Base-by-base conservation (phyloP, 2,888 invertebrate genomes). In the Eurytoma adleriae region DNA sequence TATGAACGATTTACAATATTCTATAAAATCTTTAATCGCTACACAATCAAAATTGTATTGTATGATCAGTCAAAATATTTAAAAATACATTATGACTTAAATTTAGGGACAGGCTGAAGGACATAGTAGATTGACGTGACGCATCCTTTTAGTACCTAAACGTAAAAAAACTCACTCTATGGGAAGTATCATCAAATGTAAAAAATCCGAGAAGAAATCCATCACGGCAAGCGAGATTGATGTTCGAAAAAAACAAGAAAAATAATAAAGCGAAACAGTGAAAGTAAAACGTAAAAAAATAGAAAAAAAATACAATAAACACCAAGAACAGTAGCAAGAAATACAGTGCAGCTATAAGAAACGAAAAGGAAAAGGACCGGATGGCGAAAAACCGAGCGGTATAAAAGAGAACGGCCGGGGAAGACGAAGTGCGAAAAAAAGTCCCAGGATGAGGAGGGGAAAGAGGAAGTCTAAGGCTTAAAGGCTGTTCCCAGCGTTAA, bases 361-460 rank as follows among this genome's bases (percentile, higher is more conserved):
- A 40, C 40, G 12, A 30, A 30, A n/a, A 52, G n/a, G 16, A 68
- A 18, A 52, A 16, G 54, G 52, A 18, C 30, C 66, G 27, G 20
- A 54, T 20, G 57, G 54, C 14, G 24, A 74, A 74, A 40, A 69
- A 30, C 52, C 54, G 27, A 13, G 57, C 20, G 16, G 27, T 7
- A 52, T 40, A 52, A 18, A 12, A 61, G n/a, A 56, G 68, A 40
- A 40, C 40, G 40, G 18, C 20, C 61, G 16, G 24, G n/a, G 62
- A 56, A 72, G 72, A 77, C 77, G 70, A 78, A 78, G 72, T 72
- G 40, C 27, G 18, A 61, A 50, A 69, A 64, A 54, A 54, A 52
- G 59, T 14, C n/a, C n/a, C 14, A 59, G 14, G 54, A 13, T 18
- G 62, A 54, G 18, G 40, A 14, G 40, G 20, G 18, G 40, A 40